These are phyloP conservation scores for Mus spretus DNA, from an alignment of 2,797 vertebrate genomes.

Conservation along the genomic window DNA sequence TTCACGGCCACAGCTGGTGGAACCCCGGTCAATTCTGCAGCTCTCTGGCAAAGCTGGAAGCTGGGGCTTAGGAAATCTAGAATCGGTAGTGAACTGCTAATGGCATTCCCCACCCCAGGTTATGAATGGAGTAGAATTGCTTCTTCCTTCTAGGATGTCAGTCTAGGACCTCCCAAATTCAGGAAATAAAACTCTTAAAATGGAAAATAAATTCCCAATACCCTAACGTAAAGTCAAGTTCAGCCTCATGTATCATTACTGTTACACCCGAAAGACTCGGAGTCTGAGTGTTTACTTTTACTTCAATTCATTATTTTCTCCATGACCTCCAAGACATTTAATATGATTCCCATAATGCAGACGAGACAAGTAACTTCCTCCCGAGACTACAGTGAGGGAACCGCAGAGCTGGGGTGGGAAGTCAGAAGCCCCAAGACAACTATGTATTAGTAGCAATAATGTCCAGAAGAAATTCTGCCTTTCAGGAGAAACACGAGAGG, in stretches of 20 bases:
- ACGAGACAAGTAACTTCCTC: neutral
- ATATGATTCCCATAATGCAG: neutral
- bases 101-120: neutral
- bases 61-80: neutral
- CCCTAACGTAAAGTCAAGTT: neutral
- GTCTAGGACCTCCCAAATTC: neutral
- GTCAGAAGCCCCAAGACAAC: neutral
- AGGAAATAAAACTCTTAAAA: conserved; percentile 46
- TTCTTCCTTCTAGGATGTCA: conserved; percentile 2
- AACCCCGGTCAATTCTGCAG: neutral
- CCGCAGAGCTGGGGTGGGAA: neutral
- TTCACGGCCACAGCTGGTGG: neutral
- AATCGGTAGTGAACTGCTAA: neutral
- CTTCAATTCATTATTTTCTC: neutral
- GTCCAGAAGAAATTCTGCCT: neutral
- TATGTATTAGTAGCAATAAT: neutral
- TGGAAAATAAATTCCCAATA: neutral
- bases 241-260: neutral
- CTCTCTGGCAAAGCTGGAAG: neutral
- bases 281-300: conserved; percentile 27
- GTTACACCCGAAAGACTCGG: neutral
- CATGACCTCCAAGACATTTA: neutral
- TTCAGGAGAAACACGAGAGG: neutral
- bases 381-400: neutral
- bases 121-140: neutral